Evolutionary conservation across 2,113 vertebrate species (phyloP), one percentile per base, ranked within the genome.

Genomic region (Dromiciops gliroides): DNA sequence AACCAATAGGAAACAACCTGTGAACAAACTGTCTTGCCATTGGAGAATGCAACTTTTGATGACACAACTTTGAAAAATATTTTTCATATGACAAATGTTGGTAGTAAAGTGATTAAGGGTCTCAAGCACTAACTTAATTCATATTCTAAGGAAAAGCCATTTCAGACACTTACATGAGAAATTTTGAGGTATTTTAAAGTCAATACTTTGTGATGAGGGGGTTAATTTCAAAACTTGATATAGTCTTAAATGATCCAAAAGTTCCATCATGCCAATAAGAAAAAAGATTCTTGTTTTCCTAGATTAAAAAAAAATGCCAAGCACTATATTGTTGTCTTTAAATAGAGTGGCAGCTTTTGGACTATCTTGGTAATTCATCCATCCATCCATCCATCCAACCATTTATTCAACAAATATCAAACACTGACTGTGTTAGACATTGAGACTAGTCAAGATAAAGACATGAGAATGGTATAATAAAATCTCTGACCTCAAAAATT

Each of bases 1-100:
- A 89, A 51, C 98, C 98, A 97, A 97, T 98, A 37, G 95, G 51
- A 96, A 52, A 0, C 0, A 24, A 56, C 53, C 0, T 0, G 19
- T 92, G 92, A 90, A 48, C 91, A 90, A 67, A 48, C 4, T 50
- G 22, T 50, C 60, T 95, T 91, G 47, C 92, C 92, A 98, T 97
- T 98, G 98, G 98, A 23, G 0, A 44, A 7, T 2, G 89, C n/a
- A 37, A 52, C 16, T 67, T 50, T 19, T 48, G 26, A 90, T 90
- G 31, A 2, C 53, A 94, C 49, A 89, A 94, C 94, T 95, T 91
- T 83, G 90, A 89, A 92, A 90, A 96, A 90, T 53, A 53, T 96
- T 51, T n/a, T 4, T 28, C 50, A 3, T 60, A 37, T 60, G 94
- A 49, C 96, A 89, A 90, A 44, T 75, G 47, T 96, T 89, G 48